These are phyloP conservation scores for Pyrocoelia pectoralis DNA, from an alignment of 2,888 invertebrate genomes.

Conservation along the genomic window DNA sequence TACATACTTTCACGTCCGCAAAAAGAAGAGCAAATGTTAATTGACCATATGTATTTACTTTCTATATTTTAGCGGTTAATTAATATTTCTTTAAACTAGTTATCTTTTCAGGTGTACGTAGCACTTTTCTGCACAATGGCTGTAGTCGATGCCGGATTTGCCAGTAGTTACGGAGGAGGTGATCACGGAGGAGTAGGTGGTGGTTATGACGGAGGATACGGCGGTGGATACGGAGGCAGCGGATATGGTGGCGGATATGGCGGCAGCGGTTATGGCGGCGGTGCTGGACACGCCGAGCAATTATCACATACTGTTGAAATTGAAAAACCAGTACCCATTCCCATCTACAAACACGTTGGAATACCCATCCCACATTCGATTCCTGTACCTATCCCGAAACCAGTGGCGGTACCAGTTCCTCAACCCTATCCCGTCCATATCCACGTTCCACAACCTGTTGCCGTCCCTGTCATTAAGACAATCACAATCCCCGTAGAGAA, in stretches of 20 bases:
- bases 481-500: constrained; percentile 75
- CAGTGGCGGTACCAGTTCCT: constrained; percentile 72
- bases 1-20: constrained; percentile 19
- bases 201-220: constrained; percentile 22
- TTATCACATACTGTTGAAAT: constrained; percentile 73
- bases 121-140: constrained; percentile 51
- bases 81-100: constrained; percentile 8
- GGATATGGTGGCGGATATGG: constrained; percentile 38
- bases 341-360: constrained; percentile 63
- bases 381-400: constrained; percentile 73
- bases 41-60: background rate
- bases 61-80: background rate
- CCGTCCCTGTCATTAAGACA: constrained; percentile 74
- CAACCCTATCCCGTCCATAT: constrained; percentile 75
- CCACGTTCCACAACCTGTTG: constrained; percentile 73
- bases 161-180: constrained; percentile 46
- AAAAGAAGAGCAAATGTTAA: background rate
- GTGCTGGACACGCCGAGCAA: constrained; percentile 56
- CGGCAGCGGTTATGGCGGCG: constrained; percentile 34
- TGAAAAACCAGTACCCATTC: constrained; percentile 69
- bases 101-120: constrained; percentile 50
- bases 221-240: constrained; percentile 40
- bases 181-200: constrained; percentile 17
- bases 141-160: constrained; percentile 53
- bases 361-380: constrained; percentile 60